Percentiles rank a stretch among this genome's conserved stretches.
phyloP scores from a whole-genome alignment of 2,888 invertebrate species.

The Ophion obscuratus region DNA sequence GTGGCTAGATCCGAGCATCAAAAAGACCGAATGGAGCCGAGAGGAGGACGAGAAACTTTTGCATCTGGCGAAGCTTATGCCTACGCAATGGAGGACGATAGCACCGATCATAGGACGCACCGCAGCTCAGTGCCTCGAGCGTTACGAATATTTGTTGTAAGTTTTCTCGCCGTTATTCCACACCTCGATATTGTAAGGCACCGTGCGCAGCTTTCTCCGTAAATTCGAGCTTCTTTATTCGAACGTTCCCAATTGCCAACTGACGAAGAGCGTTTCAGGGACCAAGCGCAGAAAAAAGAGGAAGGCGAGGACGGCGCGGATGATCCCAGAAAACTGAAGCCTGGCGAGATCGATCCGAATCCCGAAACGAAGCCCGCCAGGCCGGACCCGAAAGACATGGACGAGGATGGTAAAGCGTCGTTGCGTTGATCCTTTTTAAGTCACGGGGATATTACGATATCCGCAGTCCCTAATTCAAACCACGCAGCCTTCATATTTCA shows the following conservation, averaged over 20 bases:
- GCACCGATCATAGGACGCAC: conserved; percentile 99
- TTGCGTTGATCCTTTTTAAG: neutral
- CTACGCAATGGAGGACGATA: conserved; percentile 99
- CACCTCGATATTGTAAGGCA: too few relatives aligned
- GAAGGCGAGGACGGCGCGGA: conserved; percentile 96
- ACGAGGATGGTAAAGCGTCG: conserved; percentile 94
- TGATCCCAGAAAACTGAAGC: conserved; percentile 98
- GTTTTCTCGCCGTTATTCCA: conserved; percentile 78
- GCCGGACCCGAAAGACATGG: conserved; percentile 99
- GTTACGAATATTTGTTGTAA: conserved; percentile 98
- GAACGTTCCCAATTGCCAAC: neutral
- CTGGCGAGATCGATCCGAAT: conserved; percentile 99
- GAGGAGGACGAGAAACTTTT: conserved; percentile 99
- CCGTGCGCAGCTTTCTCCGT: neutral
- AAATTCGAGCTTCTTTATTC: neutral
- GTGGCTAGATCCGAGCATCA: conserved; percentile 99
- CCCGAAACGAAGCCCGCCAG: conserved; percentile 99
- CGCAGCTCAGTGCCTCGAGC: conserved; percentile 98
- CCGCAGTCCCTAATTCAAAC: too few relatives aligned
- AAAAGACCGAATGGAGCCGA: conserved; percentile 99
- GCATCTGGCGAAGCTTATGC: conserved; percentile 99
- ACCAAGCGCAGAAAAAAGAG: conserved; percentile 98
- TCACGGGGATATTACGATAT: too few relatives aligned
- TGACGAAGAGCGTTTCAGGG: conserved; percentile 86
- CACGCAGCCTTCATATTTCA: too few relatives aligned